Conservation (phyloP, 2,888 invertebrate genomes). For the Tetranychus truncatus region DNA sequence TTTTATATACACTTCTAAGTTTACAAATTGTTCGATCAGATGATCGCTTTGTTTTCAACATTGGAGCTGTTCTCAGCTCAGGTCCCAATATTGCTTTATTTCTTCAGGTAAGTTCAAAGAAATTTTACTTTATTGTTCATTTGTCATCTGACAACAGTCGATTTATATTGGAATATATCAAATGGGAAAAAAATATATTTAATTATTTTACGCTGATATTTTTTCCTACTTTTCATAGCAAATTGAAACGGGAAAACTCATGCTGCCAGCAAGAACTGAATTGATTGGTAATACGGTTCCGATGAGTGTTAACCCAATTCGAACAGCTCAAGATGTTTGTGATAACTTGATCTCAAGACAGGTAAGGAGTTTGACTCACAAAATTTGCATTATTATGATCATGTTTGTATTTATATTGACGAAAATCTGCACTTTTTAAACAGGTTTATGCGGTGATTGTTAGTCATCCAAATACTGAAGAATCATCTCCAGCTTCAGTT, state of each 20-base stretch:
- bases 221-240: conserved; percentile 2
- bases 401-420: neutral
- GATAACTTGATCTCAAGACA: conserved; percentile 66
- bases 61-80: conserved; percentile 73
- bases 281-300: conserved; percentile 67
- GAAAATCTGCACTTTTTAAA: neutral
- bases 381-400: too few relatives aligned
- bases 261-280: conserved; percentile 33
- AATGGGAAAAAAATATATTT: neutral
- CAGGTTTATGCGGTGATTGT: conserved; percentile 37
- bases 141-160: too few relatives aligned
- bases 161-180: too few relatives aligned
- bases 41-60: conserved; percentile 42
- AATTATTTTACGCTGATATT: neutral
- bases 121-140: too few relatives aligned
- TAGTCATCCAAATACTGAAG: conserved; percentile 38
- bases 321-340: conserved; percentile 80
- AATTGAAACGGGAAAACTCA: conserved; percentile 24
- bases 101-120: conserved; percentile 40
- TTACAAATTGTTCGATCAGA: neutral
- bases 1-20: neutral
- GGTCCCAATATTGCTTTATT: conserved; percentile 61
- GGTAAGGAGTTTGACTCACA: conserved; percentile 34
- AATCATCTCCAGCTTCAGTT: conserved; percentile 89
- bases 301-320: conserved; percentile 87